Evolutionary conservation across 2,113 vertebrate genomes (phyloP).

Genomic region (Antechinus flavipes): DNA sequence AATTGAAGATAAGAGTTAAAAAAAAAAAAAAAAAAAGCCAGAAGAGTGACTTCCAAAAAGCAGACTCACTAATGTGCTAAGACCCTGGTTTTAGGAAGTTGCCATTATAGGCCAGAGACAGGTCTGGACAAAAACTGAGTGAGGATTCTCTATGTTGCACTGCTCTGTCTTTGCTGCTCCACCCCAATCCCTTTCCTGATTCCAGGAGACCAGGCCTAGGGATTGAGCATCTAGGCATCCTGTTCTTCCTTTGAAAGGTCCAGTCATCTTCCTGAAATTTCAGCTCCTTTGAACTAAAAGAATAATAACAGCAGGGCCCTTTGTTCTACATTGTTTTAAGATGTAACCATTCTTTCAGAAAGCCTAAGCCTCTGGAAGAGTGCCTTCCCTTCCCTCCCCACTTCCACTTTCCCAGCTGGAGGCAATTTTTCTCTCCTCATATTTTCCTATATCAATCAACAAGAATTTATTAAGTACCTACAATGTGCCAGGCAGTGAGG

Average conservation of each 20-base stretch:
- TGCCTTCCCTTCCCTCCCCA: too few species aligned
- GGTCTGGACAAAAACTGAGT: not conserved
- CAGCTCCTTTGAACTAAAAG: not conserved
- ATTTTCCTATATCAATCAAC: not conserved
- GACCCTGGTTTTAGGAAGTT: not conserved
- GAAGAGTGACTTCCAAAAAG: not conserved
- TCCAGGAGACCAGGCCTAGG: not conserved
- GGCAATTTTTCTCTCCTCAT: not conserved
- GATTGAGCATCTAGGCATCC: not conserved
- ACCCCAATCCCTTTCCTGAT: not conserved
- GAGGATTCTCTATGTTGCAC: not conserved
- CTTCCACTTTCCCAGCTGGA: not conserved
- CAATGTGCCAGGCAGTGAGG: not conserved
- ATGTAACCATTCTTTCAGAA: not conserved
- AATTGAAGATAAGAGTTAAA: not conserved
- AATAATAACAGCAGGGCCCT: not conserved
- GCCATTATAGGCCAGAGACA: not conserved
- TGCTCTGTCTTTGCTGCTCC: not conserved
- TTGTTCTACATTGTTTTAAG: not conserved
- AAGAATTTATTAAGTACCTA: not conserved
- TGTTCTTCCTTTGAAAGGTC: not conserved
- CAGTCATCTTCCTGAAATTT: not conserved
- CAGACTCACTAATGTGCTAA: not conserved
- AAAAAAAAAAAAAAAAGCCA: not conserved
- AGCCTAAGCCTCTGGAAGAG: not conserved